phyloP scores from a whole-genome alignment of 2,113 vertebrate species.

The Lepidothrix coronata region DNA sequence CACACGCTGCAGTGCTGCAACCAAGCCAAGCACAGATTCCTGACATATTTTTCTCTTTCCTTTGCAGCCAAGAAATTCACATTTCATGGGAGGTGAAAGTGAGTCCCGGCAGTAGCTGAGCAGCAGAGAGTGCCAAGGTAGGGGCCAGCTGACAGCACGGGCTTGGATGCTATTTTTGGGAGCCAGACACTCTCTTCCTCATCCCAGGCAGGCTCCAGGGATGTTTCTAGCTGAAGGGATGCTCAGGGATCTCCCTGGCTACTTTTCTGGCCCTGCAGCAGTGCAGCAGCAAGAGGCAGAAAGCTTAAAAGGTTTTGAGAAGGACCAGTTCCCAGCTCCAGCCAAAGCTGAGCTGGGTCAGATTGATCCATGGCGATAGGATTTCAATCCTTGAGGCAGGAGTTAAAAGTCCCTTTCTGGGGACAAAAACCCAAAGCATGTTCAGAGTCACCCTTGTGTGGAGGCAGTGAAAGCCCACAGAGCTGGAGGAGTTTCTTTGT shows the following conservation, averaged over 20 bases:
- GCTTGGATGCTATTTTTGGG: constrained; percentile 71
- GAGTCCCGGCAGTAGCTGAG: constrained; percentile 65
- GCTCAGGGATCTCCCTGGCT: not conserved
- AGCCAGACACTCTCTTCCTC: constrained; percentile 54
- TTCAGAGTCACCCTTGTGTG: not conserved
- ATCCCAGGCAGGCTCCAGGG: not conserved
- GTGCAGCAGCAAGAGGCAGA: not conserved
- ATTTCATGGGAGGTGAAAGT: constrained; percentile 73
- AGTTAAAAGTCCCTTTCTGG: not conserved
- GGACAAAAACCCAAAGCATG: not conserved
- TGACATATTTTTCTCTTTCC: constrained; percentile 57
- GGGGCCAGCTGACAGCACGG: constrained; percentile 66
- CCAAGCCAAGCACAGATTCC: not conserved
- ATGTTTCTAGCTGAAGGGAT: not conserved
- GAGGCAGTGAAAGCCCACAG: not conserved
- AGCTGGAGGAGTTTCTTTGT: fast-evolving
- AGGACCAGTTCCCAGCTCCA: constrained; percentile 55
- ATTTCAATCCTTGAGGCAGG: not conserved
- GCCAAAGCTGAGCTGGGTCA: constrained; percentile 52
- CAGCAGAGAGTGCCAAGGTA: constrained; percentile 74
- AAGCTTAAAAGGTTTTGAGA: constrained; percentile 63
- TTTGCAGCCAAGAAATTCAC: constrained; percentile 68
- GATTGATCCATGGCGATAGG: constrained; percentile 1
- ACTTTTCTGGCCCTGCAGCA: not conserved
- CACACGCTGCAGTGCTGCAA: fast-evolving